Evolutionary conservation across 64 coral and sea anemone genomes (phyloP), one percentile per base, ranked within the genome.

Genomic region (Montipora capricornis): DNA sequence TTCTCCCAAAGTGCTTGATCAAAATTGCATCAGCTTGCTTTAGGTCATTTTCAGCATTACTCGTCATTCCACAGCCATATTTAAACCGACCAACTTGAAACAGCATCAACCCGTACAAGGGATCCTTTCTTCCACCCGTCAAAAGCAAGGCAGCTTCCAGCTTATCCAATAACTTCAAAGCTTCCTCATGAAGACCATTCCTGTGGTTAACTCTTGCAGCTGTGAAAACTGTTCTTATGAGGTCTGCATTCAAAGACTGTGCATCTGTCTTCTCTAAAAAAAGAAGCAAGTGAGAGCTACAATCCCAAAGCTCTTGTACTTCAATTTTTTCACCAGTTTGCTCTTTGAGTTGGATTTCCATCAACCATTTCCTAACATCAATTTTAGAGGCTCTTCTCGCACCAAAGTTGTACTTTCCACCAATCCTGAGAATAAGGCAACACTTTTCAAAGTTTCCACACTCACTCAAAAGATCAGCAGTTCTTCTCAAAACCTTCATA

Each of bases 51-150:
- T 71, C 5, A 13, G 82, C 82, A 49, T 71, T 47, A 24, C 14
- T 44, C 2, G 49, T 47, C 17, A 20, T 71, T 50, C 82, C 62
- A 86, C 5, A 68, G 4, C 47, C 66, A 37, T 37, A 4, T 51
- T 69, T 68, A 19, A 86, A 86, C 16, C 3, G 4, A 49, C 82
- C 82, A 48, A 86, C 8, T 12, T 73, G 82, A 44, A 70, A 86
- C 19, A 71, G 66, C n/a, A 86, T n/a, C 45, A 8, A 86, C 1
- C 64, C 82, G 73, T 51, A 86, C 16, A 86, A 46, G 19, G 4
- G 46, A 50, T 19, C 1, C 0, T 20, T 86, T 71, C 47, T 20
- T 15, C 82, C 66, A 73, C 13, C 4, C 4, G 13, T 44, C 7
- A 5, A 1, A 1, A 22, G 6, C 14, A 71, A 86, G 9, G 17